A percentile compares a stretch with the other conserved stretches of the same genome.
Evolutionary conservation across 2,888 invertebrate species (phyloP).

Genomic region (Drosophila lacicola): DNA sequence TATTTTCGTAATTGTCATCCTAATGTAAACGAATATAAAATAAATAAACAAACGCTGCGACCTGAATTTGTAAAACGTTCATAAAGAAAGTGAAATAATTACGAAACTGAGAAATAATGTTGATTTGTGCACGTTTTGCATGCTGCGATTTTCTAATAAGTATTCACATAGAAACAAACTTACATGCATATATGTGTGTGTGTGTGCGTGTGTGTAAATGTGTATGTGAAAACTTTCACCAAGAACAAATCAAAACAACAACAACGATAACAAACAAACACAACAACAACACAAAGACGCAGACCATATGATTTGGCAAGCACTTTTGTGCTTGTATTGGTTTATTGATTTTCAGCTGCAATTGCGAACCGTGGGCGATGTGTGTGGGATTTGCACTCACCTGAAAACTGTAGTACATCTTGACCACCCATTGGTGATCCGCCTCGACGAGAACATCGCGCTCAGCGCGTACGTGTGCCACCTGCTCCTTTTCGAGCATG

Average conservation of each 20-base stretch:
- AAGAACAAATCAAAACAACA: slow-evolving; percentile 62
- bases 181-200: background rate
- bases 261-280: slow-evolving; percentile 34
- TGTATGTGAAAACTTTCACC: slow-evolving; percentile 71
- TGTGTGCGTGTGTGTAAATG: slow-evolving; percentile 11
- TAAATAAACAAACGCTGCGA: background rate
- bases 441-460: slow-evolving; percentile 99
- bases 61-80: background rate
- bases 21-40: background rate
- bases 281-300: slow-evolving; percentile 34
- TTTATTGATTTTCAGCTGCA: slow-evolving; percentile 73
- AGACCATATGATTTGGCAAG: slow-evolving; percentile 76
- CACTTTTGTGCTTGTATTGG: slow-evolving; percentile 72
- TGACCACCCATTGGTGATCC: slow-evolving; percentile 99
- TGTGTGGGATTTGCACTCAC: slow-evolving; percentile 59
- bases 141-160: slow-evolving; percentile 13
- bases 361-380: slow-evolving; percentile 1
- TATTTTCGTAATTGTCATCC: background rate
- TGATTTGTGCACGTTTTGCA: slow-evolving; percentile 11
- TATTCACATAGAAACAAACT: slow-evolving; percentile 9
- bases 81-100: background rate
- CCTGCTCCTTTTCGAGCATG: slow-evolving; percentile 99
- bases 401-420: slow-evolving; percentile 99
- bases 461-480: slow-evolving; percentile 98
- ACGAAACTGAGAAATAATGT: background rate